Base-by-base conservation (phyloP, 2,888 invertebrate species). In the Parascotia fuliginaria region DNA sequence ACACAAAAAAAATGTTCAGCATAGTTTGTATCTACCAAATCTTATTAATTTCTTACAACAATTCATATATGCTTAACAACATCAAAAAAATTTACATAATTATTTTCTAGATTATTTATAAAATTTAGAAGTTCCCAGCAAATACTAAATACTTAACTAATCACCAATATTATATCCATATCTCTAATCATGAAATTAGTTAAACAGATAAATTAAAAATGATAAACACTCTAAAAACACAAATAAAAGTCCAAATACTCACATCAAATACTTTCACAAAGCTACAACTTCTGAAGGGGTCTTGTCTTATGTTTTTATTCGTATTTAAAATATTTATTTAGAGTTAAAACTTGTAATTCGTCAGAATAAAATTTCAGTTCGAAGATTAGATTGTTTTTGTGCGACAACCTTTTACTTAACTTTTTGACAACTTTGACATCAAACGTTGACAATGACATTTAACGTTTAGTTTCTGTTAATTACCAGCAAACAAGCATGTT, bases 401-500 rank as follows among this genome's bases (percentile, higher is more conserved):
- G 51, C 42, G 48, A 51, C 64, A 50, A 60, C 60, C 60, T 60
- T 44, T 27, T 33, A 45, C 31, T 32, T 9, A 64, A 64, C 64
- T 64, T 64, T 64, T 55, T 61, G 64, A 61, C 64, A 64, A 55
- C 12, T 19, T 12, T 31, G 40, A 40, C 29, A 29, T 31, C n/a
- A n/a, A n/a, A n/a, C n/a, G n/a, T n/a, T n/a, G n/a, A n/a, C n/a
- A n/a, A n/a, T n/a, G n/a, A n/a, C n/a, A n/a, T n/a, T n/a, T n/a
- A n/a, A n/a, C n/a, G n/a, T n/a, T n/a, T n/a, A n/a, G n/a, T n/a
- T n/a, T n/a, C n/a, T n/a, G n/a, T n/a, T n/a, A n/a, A n/a, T n/a
- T n/a, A n/a, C n/a, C n/a, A n/a, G n/a, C n/a, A n/a, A n/a, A n/a
- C n/a, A n/a, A n/a, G n/a, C n/a, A n/a, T n/a, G n/a, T n/a, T n/a